Evolutionary conservation across 2,888 invertebrate species (phyloP).

Genomic region (Hetaerina titia): DNA sequence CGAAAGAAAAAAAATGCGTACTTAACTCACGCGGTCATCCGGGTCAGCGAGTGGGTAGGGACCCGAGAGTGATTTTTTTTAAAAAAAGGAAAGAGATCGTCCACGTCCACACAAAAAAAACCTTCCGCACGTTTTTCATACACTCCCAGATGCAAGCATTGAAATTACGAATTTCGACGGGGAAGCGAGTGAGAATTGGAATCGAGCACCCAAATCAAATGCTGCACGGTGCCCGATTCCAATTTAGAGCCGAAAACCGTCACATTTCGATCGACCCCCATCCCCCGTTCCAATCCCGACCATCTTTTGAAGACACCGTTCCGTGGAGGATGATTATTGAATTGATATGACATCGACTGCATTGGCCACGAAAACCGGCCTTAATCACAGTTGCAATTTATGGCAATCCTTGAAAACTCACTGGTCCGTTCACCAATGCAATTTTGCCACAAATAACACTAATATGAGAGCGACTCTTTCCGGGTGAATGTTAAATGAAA

Average conservation of each 20-base stretch:
- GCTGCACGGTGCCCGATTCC: not conserved
- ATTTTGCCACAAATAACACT: not conserved
- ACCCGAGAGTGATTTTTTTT: not conserved
- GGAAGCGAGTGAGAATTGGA: not conserved
- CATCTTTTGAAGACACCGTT: slow-evolving; percentile 5
- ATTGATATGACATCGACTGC: not conserved
- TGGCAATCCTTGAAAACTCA: not conserved
- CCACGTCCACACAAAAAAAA: not conserved
- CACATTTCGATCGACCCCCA: not conserved
- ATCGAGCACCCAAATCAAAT: not conserved
- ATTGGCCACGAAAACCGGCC: not conserved
- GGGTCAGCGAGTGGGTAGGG: not conserved
- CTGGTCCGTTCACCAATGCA: not conserved
- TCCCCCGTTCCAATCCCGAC: too few species aligned
- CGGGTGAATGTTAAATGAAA: not conserved
- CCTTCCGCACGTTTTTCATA: not conserved
- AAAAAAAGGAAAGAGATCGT: not conserved
- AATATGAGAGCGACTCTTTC: not conserved
- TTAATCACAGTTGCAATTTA: not conserved
- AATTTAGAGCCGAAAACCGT: not conserved
- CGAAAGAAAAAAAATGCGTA: not conserved
- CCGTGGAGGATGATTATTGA: not conserved
- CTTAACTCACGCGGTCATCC: not conserved
- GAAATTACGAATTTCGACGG: not conserved
- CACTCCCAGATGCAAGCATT: not conserved